Base-by-base conservation (phyloP, 2,888 invertebrate species). In the Augiades crinisus region DNA sequence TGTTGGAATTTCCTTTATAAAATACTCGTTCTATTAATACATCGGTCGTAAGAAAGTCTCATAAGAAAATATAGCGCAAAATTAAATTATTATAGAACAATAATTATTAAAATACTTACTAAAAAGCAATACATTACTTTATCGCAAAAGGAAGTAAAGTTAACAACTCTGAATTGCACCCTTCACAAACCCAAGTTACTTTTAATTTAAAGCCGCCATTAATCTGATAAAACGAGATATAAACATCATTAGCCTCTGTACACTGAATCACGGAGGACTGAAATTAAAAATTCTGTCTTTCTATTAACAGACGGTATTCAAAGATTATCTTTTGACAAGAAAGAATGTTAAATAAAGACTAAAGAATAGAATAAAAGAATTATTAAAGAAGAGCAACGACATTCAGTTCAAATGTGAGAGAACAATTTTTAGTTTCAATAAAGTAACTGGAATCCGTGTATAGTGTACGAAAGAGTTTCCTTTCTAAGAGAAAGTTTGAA, bases 401-500 rank as follows among this genome's bases (percentile, higher is more conserved):
- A 47, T 30, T 14, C 22, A 16, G 30, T 31, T 7, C 4, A 31
- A 51, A 22, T n/a, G 37, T 30, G 31, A 21, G 22, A 3, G 24
- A 36, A 8, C 17, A 30, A 36, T 24, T 30, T n/a, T 10, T n/a
- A 31, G 27, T 33, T 44, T 33, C 40, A 31, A 34, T 50, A 17
- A 40, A 46, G 12, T 31, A 31, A 16, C 14, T 12, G 33, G 47
- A 43, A 46, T 43, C 37, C 24, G 44, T 37, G 45, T 33, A 43
- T 10, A 36, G 45, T 45, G 47, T 37, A 55, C 47, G 27, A 51
- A 54, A 47, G 51, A 36, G 47, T 51, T 17, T 34, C 45, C 33
- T 43, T 14, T 55, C 54, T 52, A 66, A 60, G 70, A 57, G 52
- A 52, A 79, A 81, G 72, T 80, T 81, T 71, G 60, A 61, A 66